Percentiles rank a stretch among this genome's conserved stretches.
phyloP scores from a whole-genome alignment of 2,888 invertebrate species.

The Glomeris marginata region DNA sequence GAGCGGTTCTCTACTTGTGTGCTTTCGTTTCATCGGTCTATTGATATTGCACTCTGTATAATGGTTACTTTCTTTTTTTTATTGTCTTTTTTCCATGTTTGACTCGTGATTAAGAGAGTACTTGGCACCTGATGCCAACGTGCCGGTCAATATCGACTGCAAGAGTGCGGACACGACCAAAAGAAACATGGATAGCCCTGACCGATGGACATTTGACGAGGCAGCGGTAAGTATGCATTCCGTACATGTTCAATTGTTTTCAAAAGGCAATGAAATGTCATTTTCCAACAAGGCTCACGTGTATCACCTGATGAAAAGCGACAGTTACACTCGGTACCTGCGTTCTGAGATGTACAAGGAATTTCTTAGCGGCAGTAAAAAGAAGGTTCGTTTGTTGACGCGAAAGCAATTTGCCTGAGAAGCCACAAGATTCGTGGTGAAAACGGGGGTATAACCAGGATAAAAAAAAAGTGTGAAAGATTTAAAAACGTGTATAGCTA shows the following conservation, averaged over 20 bases:
- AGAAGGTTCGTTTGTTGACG: slow-evolving; percentile 54
- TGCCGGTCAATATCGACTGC: slow-evolving; percentile 95
- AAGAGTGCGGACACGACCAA: slow-evolving; percentile 70
- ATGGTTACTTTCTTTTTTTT: too few relatives aligned
- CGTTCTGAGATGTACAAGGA: slow-evolving; percentile 99
- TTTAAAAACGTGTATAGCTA: too few relatives aligned
- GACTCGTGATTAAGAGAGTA: slow-evolving; percentile 47
- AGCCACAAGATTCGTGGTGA: too few relatives aligned
- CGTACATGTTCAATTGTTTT: background rate
- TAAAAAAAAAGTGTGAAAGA: too few relatives aligned
- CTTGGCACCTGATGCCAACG: slow-evolving; percentile 81
- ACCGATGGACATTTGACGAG: slow-evolving; percentile 91
- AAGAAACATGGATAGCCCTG: slow-evolving; percentile 62
- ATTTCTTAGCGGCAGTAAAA: slow-evolving; percentile 84
- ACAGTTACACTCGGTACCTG: slow-evolving; percentile 93
- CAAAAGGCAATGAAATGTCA: background rate
- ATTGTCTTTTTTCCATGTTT: slow-evolving; percentile 10
- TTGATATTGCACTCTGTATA: too few relatives aligned
- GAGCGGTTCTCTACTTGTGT: too few relatives aligned
- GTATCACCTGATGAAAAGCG: slow-evolving; percentile 98
- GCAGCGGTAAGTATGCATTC: slow-evolving; percentile 57
- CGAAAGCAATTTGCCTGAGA: too few relatives aligned
- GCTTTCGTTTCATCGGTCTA: too few relatives aligned
- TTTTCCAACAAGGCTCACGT: slow-evolving; percentile 66
- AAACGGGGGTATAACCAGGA: too few relatives aligned